phyloP scores from a whole-genome alignment of 2,113 vertebrate genomes.

The Arizona elegans region DNA sequence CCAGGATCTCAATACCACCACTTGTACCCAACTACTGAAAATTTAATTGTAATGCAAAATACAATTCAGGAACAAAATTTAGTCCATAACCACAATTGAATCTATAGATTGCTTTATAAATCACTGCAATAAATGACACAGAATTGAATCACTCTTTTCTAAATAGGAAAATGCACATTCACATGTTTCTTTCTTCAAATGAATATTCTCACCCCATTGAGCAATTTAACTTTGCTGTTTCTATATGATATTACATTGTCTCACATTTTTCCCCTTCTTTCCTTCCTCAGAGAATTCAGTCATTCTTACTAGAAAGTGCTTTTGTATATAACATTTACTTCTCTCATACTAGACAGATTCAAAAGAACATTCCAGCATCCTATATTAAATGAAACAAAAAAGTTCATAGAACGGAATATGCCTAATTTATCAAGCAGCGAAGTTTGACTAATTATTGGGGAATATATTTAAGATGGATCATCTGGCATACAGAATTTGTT shows the following conservation, averaged over 20 bases:
- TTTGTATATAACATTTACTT: not conserved
- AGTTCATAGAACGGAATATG: not conserved
- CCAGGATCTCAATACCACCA: not conserved
- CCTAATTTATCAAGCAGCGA: not conserved
- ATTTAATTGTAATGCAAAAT: not conserved
- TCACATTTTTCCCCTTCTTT: not conserved
- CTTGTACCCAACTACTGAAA: not conserved
- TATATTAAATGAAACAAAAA: not conserved
- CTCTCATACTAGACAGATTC: not conserved
- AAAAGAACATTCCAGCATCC: not conserved
- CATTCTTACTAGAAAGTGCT: not conserved
- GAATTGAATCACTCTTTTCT: constrained; percentile 43
- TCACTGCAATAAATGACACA: constrained; percentile 42
- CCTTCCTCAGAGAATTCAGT: not conserved
- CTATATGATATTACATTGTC: not conserved
- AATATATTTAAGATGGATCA: not conserved
- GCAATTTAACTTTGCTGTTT: constrained; percentile 8
- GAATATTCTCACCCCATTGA: constrained; percentile 23
- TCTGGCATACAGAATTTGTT: not conserved
- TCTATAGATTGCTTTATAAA: not conserved
- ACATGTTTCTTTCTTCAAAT: constrained; percentile 30
- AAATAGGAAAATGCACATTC: constrained; percentile 31
- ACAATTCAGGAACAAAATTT: not conserved
- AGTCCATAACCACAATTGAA: not conserved
- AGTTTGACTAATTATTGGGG: not conserved